A percentile compares a stretch with the other conserved stretches of the same genome.
Conservation (phyloP, 2,113 vertebrate genomes). For the Indri indri region DNA sequence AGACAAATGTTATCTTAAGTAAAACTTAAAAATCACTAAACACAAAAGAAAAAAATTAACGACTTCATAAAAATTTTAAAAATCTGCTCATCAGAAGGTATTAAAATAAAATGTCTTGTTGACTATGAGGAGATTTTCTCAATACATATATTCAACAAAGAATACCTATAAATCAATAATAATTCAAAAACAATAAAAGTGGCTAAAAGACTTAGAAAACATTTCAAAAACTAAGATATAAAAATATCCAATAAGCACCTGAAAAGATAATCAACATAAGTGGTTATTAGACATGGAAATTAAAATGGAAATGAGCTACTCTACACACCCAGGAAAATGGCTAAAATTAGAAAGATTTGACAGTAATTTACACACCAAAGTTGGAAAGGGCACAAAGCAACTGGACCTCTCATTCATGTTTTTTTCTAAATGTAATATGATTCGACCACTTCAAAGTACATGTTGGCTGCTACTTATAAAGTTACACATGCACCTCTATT, state of each 20-base stretch:
- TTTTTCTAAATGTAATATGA: not conserved
- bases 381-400: not conserved
- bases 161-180: not conserved
- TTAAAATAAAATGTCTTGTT: not conserved
- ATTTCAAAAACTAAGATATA: not conserved
- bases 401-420: not conserved
- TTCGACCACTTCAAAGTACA: not conserved
- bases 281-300: not conserved
- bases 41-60: not conserved
- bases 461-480: not conserved
- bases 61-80: not conserved
- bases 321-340: not conserved
- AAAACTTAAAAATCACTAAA: not conserved
- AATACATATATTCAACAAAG: not conserved
- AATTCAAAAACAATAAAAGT: not conserved
- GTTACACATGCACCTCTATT: not conserved
- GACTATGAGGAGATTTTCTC: not conserved
- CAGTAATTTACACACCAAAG: not conserved
- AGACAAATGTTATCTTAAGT: not conserved
- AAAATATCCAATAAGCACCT: not conserved
- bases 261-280: not conserved
- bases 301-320: not conserved
- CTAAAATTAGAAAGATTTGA: not conserved
- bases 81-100: not conserved
- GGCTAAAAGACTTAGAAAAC: not conserved